These are phyloP conservation scores for Thera britannica DNA, from an alignment of 2,888 invertebrate species.

Conservation along the genomic window DNA sequence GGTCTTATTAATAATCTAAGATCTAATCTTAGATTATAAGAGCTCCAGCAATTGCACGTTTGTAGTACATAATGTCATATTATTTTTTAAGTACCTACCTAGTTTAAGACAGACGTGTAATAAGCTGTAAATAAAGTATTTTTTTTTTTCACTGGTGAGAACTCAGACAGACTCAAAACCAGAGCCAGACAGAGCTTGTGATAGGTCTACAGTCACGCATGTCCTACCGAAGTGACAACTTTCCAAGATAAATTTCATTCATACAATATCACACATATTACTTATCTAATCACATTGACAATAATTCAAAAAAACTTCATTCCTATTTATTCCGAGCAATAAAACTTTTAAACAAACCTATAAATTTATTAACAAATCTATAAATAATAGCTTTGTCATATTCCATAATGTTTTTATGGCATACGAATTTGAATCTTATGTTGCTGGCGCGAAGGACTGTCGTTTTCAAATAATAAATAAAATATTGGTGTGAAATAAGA, in stretches of 20 bases:
- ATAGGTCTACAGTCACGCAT: constrained; percentile 9
- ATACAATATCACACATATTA: constrained; percentile 50
- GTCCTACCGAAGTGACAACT: constrained; percentile 38
- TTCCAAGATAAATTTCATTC: constrained; percentile 57
- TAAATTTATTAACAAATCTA: constrained; percentile 79
- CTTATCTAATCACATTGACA: constrained; percentile 58
- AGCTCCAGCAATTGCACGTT: too few relatives aligned
- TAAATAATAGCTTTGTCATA: constrained; percentile 62
- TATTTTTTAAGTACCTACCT: too few relatives aligned
- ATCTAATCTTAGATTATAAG: too few relatives aligned
- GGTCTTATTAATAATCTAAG: too few relatives aligned
- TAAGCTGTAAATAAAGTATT: too few relatives aligned
- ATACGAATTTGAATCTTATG: constrained; percentile 42
- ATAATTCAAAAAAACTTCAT: constrained; percentile 49
- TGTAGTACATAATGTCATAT: too few relatives aligned
- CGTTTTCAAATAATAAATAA: constrained; percentile 47
- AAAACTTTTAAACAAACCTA: constrained; percentile 64
- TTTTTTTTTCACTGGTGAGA: too few relatives aligned
- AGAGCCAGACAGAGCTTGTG: too few relatives aligned
- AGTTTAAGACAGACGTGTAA: too few relatives aligned
- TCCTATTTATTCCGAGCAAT: constrained; percentile 62
- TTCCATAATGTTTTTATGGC: constrained; percentile 19
- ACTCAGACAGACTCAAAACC: too few relatives aligned
- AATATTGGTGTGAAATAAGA: constrained; percentile 72
- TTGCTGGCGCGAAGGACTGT: neutral